Evolutionary conservation across 2,888 invertebrate species (phyloP).

Genomic region (Itoplectis maculator): DNA sequence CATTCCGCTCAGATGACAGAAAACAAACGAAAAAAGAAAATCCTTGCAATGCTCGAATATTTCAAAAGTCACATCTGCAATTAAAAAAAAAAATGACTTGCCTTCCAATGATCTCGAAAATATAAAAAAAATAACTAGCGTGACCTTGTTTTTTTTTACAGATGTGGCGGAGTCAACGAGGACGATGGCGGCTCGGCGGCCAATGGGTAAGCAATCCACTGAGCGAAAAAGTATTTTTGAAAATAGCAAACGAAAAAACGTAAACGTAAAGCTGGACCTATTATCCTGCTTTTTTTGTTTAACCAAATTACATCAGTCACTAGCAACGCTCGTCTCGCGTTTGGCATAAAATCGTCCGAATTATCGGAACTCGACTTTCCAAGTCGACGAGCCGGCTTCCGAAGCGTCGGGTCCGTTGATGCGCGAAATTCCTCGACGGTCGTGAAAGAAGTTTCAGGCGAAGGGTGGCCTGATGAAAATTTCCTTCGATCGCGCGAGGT

Average conservation of each 20-base stretch:
- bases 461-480: constrained; percentile 59
- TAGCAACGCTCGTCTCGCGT: constrained; percentile 30
- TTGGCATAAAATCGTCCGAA: constrained; percentile 59
- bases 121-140: constrained; percentile 3
- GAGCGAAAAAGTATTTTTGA: no score
- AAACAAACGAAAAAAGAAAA: constrained; percentile 27
- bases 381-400: constrained; percentile 23
- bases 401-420: constrained; percentile 26
- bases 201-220: constrained; percentile 82
- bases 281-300: constrained; percentile 26
- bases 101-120: no score
- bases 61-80: neutral
- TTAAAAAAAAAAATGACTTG: no score
- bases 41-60: neutral
- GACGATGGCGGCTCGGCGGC: constrained; percentile 75
- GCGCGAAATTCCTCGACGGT: constrained; percentile 56
- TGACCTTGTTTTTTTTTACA: constrained; percentile 72
- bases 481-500: constrained; percentile 25
- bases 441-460: constrained; percentile 56
- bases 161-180: constrained; percentile 71
- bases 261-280: no score
- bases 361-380: constrained; percentile 45
- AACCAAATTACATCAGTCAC: constrained; percentile 54
- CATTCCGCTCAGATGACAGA: constrained; percentile 36
- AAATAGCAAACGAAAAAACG: no score